Evolutionary conservation across 1,140 invertebrate species (phyloP).

Genomic region (Argopecten irradians): DNA sequence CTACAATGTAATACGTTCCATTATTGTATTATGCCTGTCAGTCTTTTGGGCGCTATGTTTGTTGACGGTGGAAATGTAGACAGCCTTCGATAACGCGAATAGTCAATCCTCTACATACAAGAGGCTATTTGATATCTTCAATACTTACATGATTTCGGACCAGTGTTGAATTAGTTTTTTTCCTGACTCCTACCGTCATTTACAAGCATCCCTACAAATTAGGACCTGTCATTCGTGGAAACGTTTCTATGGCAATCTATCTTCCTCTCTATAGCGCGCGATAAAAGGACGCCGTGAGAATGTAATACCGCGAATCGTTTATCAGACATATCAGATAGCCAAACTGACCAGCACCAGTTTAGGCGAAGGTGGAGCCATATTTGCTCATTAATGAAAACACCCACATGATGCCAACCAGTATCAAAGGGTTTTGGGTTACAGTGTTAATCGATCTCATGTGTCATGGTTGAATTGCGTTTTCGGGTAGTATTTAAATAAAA

Average conservation of each 20-base stretch:
- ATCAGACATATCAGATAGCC: neutral
- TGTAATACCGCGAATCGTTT: neutral
- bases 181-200: neutral
- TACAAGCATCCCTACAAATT: neutral
- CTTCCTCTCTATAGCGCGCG: neutral
- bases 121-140: neutral
- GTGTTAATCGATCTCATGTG: no score
- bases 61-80: neutral
- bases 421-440: no score
- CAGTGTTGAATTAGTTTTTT: slow-evolving; percentile 2
- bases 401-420: no score
- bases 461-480: no score
- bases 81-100: neutral
- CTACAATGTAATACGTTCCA: neutral
- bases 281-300: neutral
- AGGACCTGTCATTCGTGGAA: neutral
- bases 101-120: neutral
- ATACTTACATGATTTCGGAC: neutral
- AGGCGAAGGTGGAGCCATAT: neutral
- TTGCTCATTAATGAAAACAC: no score
- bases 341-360: neutral
- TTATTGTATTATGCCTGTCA: neutral
- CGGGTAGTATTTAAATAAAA: no score
- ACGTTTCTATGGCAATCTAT: neutral
- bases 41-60: neutral